Percentiles rank a stretch among this genome's conserved stretches.
Conservation (phyloP, 2,888 invertebrate species). For the Epirrhoe tristata region DNA sequence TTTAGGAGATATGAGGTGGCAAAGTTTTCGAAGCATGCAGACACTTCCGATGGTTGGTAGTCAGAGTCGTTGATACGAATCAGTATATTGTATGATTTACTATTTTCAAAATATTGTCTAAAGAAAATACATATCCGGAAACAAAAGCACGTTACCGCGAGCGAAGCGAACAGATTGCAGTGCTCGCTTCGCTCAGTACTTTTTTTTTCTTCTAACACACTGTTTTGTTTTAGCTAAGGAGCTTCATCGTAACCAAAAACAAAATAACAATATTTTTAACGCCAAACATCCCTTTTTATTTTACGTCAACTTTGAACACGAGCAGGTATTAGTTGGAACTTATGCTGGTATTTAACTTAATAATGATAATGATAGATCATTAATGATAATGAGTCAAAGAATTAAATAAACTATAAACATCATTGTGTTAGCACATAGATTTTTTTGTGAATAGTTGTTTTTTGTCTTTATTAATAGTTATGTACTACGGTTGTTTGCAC, state of each 20-base stretch:
- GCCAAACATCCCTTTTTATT: constrained; percentile 52
- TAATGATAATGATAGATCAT: neutral
- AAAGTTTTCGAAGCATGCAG: neutral
- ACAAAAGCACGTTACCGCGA: neutral
- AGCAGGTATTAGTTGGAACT: constrained; percentile 39
- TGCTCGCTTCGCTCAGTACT: neutral
- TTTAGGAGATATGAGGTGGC: neutral
- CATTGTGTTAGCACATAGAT: no score
- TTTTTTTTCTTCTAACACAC: neutral
- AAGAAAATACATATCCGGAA: no score
- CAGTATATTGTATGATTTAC: no score
- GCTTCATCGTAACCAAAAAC: neutral
- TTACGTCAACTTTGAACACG: constrained; percentile 38
- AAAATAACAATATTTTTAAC: constrained; percentile 13
- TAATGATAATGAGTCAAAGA: no score
- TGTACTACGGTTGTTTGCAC: neutral
- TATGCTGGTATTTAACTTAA: constrained; percentile 3
- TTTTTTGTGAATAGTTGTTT: no score
- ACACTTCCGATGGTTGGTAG: no score
- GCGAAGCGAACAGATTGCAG: neutral
- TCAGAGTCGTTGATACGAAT: no score
- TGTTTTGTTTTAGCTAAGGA: neutral
- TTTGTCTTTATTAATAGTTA: no score
- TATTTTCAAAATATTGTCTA: no score
- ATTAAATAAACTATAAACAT: no score